phyloP scores from a whole-genome alignment of 2,888 invertebrate genomes.

The Idaea biselata region DNA sequence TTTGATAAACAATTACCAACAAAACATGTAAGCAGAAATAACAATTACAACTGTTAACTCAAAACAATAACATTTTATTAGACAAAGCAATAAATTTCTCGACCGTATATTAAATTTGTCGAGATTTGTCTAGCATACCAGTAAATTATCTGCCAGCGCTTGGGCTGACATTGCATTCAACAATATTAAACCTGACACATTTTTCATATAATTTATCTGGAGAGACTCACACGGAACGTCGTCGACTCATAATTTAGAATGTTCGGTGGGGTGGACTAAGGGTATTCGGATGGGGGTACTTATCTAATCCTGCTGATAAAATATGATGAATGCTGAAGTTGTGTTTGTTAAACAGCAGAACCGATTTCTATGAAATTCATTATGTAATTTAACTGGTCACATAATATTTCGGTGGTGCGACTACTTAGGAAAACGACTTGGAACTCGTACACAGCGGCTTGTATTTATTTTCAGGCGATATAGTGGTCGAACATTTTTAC shows the following conservation, averaged over 20 bases:
- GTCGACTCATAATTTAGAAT: constrained; percentile 50
- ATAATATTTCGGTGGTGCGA: no score
- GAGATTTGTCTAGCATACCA: constrained; percentile 29
- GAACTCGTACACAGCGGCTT: no score
- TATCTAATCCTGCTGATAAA: neutral
- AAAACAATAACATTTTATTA: constrained; percentile 11
- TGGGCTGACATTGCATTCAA: constrained; percentile 30
- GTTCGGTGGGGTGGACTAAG: constrained; percentile 43
- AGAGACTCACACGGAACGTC: constrained; percentile 47
- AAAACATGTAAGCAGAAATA: neutral
- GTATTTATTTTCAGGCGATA: no score
- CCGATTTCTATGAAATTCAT: no score
- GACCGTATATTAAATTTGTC: constrained; percentile 25
- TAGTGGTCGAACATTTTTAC: no score
- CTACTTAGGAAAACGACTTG: no score
- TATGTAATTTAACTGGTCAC: no score
- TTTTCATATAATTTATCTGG: constrained; percentile 52
- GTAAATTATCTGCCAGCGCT: constrained; percentile 30
- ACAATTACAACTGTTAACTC: neutral
- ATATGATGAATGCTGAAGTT: no score
- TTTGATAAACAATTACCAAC: neutral
- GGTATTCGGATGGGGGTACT: constrained; percentile 2
- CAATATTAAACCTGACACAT: constrained; percentile 45
- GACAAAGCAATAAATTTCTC: constrained; percentile 13
- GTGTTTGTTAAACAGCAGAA: no score